Conservation (phyloP, 2,113 vertebrate species). For the Plecotus auritus region DNA sequence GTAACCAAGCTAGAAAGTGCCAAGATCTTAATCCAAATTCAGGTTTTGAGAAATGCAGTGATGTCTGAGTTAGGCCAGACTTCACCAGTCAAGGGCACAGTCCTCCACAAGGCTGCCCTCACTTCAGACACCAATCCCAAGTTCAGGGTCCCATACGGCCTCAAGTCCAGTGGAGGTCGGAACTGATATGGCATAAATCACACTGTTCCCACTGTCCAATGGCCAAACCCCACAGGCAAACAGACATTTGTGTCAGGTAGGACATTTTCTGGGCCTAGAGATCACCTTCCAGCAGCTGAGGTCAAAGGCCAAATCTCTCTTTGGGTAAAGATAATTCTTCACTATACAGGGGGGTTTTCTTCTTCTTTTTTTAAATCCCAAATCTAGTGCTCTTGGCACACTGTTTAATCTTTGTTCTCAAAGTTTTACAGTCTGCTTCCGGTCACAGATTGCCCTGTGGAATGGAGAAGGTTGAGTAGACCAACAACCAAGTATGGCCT, state of each 20-base stretch:
- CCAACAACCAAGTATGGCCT: background rate
- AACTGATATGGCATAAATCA: background rate
- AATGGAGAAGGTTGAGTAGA: background rate
- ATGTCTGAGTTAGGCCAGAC: background rate
- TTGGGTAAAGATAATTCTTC: slow-evolving; percentile 8
- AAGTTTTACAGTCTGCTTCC: background rate
- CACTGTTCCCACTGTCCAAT: background rate
- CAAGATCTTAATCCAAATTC: background rate
- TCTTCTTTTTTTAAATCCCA: background rate
- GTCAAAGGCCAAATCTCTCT: background rate
- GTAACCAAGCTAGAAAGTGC: background rate
- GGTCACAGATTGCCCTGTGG: background rate
- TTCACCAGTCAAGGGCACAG: background rate
- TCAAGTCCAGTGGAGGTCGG: background rate
- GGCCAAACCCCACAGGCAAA: background rate
- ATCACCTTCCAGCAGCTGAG: background rate
- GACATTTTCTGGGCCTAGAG: background rate
- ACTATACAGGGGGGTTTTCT: background rate
- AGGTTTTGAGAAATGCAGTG: background rate
- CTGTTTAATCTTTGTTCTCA: background rate
- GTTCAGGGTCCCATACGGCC: background rate
- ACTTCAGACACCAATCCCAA: background rate
- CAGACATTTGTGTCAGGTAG: background rate
- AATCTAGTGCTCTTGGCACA: background rate
- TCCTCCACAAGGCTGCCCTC: background rate